Evolutionary conservation across 2,113 vertebrate species (phyloP).

Genomic region (Caranx ignobilis): DNA sequence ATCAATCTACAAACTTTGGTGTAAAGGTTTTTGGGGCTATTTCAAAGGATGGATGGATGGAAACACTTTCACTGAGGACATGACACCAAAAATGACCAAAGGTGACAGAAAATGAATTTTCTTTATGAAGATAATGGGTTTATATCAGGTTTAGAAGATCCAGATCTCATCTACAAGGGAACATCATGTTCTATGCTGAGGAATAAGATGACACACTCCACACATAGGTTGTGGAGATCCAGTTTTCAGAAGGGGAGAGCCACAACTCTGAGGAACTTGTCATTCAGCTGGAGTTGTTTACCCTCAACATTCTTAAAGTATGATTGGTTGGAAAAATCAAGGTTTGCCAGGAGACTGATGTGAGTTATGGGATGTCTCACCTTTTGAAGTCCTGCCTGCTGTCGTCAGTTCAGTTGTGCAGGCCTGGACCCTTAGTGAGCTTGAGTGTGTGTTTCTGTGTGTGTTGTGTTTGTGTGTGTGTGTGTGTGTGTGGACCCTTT

Average conservation of each 20-base stretch:
- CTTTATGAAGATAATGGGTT: neutral
- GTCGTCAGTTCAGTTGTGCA: constrained; percentile 74
- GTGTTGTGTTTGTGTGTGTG: constrained; percentile 16
- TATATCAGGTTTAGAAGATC: neutral
- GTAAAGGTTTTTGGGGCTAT: neutral
- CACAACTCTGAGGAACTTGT: constrained; percentile 61
- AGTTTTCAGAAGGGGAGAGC: constrained; percentile 16
- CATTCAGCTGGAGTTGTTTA: constrained; percentile 83
- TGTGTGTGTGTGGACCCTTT: constrained; percentile 6
- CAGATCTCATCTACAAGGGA: neutral
- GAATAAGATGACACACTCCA: constrained; percentile 9
- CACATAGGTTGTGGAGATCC: constrained; percentile 35
- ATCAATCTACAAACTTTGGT: neutral
- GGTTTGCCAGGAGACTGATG: constrained; percentile 76
- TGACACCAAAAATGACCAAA: neutral
- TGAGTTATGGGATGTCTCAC: constrained; percentile 78
- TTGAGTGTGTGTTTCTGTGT: constrained; percentile 15
- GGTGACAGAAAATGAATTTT: neutral
- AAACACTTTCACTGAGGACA: neutral
- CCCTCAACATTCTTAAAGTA: constrained; percentile 71
- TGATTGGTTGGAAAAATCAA: constrained; percentile 78
- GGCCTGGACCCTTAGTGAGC: constrained; percentile 42
- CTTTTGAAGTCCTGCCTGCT: constrained; percentile 79
- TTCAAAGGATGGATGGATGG: neutral
- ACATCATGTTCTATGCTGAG: constrained; percentile 18